Evolutionary conservation across 2,113 vertebrate species (phyloP).

Genomic region (Bubo scandiacus): DNA sequence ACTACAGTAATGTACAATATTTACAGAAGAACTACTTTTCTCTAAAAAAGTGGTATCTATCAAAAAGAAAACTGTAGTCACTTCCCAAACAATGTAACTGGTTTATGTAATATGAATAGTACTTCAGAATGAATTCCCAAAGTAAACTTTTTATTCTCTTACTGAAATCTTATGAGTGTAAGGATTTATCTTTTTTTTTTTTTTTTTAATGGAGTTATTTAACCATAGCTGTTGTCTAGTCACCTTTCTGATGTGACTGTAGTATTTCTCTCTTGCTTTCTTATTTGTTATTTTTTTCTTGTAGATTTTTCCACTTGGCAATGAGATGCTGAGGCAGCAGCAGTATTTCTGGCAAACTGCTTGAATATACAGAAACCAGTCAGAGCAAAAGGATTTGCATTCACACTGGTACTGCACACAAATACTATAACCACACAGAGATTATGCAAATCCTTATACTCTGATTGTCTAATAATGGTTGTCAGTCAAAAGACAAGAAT

Average conservation of each 20-base stretch:
- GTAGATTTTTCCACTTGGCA: constrained; percentile 3
- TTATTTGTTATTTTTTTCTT: neutral
- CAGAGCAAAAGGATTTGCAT: constrained; percentile 45
- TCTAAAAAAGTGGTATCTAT: neutral
- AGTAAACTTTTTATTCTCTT: neutral
- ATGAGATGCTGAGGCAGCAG: constrained; percentile 37
- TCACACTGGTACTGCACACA: neutral
- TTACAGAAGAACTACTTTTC: neutral
- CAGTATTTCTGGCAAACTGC: constrained; percentile 14
- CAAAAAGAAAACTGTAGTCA: neutral
- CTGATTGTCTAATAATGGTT: constrained; percentile 60
- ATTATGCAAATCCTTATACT: constrained; percentile 57
- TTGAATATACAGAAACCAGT: constrained; percentile 45
- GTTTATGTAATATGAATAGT: neutral
- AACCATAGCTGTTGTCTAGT: neutral
- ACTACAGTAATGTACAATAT: neutral
- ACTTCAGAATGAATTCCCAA: neutral
- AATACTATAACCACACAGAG: constrained; percentile 39
- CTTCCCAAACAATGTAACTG: neutral
- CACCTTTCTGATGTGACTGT: neutral
- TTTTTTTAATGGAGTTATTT: neutral
- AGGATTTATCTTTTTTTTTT: neutral
- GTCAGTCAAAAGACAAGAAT: constrained; percentile 60
- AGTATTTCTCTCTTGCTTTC: neutral
- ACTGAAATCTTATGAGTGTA: neutral